phyloP scores from a whole-genome alignment of 92 coral and sea anemone species.

The Paramuricea clavata region DNA sequence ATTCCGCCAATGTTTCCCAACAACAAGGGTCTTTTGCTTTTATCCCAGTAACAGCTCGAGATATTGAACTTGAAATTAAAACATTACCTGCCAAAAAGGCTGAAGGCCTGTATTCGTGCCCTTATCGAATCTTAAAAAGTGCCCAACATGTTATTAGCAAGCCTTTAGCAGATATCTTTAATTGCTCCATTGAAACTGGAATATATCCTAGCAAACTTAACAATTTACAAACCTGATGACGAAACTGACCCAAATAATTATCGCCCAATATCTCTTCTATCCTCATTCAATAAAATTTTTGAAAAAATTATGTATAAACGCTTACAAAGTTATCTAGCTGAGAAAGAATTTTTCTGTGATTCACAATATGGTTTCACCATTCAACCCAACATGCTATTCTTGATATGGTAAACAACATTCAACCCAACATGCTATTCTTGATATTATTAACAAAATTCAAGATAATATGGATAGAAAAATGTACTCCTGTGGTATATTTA shows the following conservation, averaged over 20 bases:
- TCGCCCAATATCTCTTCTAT: conserved; percentile 52
- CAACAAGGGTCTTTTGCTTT: neutral
- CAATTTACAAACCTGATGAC: conserved; percentile 53
- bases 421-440: too few relatives aligned
- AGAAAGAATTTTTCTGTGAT: too few relatives aligned
- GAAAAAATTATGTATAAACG: too few relatives aligned
- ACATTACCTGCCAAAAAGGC: neutral
- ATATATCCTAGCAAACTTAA: too few relatives aligned
- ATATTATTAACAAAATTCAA: neutral
- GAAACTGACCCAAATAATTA: conserved; percentile 37
- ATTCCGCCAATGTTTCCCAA: neutral
- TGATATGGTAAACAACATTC: too few relatives aligned
- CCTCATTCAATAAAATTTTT: conserved; percentile 34
- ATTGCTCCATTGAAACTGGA: too few relatives aligned
- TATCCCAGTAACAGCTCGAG: neutral
- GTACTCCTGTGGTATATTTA: conserved; percentile 39
- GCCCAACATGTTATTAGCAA: conserved; percentile 40
- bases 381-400: conserved; percentile 47
- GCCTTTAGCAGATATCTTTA: conserved; percentile 28
- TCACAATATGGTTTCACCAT: neutral
- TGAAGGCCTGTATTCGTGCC: conserved; percentile 55
- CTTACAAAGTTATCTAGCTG: too few relatives aligned
- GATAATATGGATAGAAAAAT: conserved; percentile 36
- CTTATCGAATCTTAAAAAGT: conserved; percentile 21
- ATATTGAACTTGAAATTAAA: neutral